A percentile compares a stretch with the other conserved stretches of the same genome.
Evolutionary conservation across 2,797 vertebrate species (phyloP).

Genomic region (Dicrostonyx torquatus): DNA sequence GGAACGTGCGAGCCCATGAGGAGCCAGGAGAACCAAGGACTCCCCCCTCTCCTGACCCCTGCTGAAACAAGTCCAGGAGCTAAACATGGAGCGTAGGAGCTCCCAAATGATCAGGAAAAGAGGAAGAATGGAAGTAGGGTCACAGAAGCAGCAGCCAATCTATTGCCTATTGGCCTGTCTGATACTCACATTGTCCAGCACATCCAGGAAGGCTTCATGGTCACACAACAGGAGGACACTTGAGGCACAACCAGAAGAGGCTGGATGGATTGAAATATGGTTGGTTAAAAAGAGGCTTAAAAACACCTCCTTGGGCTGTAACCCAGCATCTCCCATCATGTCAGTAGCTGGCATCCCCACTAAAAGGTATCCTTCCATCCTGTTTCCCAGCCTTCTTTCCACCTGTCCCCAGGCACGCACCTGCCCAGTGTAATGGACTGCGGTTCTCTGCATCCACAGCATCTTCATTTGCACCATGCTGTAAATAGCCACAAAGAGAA

Average conservation of each 20-base stretch:
- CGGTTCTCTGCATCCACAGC: conserved; percentile 83
- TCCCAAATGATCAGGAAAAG: not conserved
- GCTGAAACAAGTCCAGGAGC: not conserved
- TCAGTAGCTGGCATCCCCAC: not conserved
- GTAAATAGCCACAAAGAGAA: conserved; percentile 58
- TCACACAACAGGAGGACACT: conserved; percentile 86
- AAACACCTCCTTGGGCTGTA: not conserved
- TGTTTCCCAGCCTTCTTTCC: not conserved
- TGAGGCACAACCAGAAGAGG: conserved; percentile 86
- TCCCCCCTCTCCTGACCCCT: not conserved
- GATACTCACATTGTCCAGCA: conserved; percentile 80
- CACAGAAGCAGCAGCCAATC: not conserved
- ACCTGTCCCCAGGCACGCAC: conserved; percentile 72
- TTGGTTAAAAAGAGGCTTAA: not conserved
- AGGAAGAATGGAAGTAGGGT: not conserved
- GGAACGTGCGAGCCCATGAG: not conserved
- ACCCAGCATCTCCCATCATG: not conserved
- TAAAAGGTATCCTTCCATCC: too few species aligned
- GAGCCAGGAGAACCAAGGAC: not conserved
- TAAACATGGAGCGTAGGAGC: not conserved
- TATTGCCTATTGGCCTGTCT: not conserved
- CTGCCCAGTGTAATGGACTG: conserved; percentile 87
- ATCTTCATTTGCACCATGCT: conserved; percentile 85
- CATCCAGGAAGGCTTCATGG: conserved; percentile 82
- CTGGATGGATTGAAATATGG: conserved; percentile 61